Evolutionary conservation across 2,113 vertebrate genomes (phyloP), one percentile per base, ranked within the genome.

Genomic region (Grallaria varia): DNA sequence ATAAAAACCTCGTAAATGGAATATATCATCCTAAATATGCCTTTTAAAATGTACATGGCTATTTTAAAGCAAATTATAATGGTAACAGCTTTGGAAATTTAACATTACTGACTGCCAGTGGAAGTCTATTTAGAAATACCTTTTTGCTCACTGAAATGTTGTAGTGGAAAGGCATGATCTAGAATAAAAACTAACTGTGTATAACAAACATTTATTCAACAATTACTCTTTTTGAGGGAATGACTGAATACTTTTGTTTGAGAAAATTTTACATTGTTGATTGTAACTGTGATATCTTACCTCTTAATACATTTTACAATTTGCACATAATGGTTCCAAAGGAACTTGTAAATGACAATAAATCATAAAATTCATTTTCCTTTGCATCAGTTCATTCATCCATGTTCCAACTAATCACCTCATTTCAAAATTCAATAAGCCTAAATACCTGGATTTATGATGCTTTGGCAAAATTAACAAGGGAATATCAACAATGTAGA

Each of bases 371-470:
- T 98, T 98, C 98, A 98, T 98, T 98, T 98, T 98, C 96, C 96
- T 98, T 96, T 98, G 97, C 97, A 97, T 97, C 97, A 96, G 97
- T 98, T 98, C 97, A 98, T 98, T 98, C 98, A 98, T 98, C 97
- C 96, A 94, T 97, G 97, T 78, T 78, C 95, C 97, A 93, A 97
- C 98, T 98, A 98, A 98, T 98, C 98, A 98, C 98, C 98, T 98
- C 96, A 98, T 98, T 98, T 98, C 97, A 98, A 98, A 98, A 98
- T 98, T 98, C 98, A 98, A 98, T 98, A 98, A 98, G 95, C 98
- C 97, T 98, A 98, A 98, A 98, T 98, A 98, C 98, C 98, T 98
- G 97, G 97, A 98, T 98, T 98, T 98, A 98, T 98, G 98, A 97
- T 93, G 89, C 97, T 98, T 98, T 98, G 98, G 98, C 98, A 98